Evolutionary conservation across 2,797 vertebrate species (phyloP).

Genomic region (Lepilemur septentrionalis): DNA sequence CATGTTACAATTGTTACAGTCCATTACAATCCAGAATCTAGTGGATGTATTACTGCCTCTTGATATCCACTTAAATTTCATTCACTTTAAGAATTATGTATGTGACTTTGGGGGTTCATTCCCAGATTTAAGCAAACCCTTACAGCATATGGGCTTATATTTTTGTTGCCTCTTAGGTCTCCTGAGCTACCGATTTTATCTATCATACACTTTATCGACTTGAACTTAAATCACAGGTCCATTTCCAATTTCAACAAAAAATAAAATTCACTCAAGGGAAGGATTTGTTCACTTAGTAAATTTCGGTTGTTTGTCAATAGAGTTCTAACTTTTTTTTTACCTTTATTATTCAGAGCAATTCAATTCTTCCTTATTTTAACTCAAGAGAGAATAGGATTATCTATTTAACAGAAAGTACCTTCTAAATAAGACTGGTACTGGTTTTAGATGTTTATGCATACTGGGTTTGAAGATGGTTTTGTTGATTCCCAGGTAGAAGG

Average conservation of each 20-base stretch:
- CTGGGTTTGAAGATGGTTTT: neutral
- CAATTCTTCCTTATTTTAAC: neutral
- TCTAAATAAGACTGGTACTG: neutral
- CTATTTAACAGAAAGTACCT: neutral
- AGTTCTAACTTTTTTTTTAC: neutral
- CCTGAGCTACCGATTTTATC: neutral
- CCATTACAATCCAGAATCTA: neutral
- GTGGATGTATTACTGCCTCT: neutral
- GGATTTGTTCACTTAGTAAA: neutral
- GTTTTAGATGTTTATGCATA: neutral
- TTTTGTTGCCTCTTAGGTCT: neutral
- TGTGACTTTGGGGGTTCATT: neutral
- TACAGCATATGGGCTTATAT: neutral
- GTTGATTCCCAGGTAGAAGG: neutral
- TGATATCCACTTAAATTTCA: neutral
- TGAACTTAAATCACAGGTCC: neutral
- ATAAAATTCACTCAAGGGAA: neutral
- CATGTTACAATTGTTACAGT: neutral
- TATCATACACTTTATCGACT: neutral
- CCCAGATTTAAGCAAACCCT: neutral
- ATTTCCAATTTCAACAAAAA: slow-evolving; percentile 35
- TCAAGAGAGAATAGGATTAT: neutral
- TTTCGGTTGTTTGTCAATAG: neutral
- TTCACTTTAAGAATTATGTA: neutral
- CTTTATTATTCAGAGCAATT: neutral